Evolutionary conservation across 2,113 vertebrate genomes (phyloP), one percentile per base, ranked within the genome.

Genomic region (Hyaena hyaena): DNA sequence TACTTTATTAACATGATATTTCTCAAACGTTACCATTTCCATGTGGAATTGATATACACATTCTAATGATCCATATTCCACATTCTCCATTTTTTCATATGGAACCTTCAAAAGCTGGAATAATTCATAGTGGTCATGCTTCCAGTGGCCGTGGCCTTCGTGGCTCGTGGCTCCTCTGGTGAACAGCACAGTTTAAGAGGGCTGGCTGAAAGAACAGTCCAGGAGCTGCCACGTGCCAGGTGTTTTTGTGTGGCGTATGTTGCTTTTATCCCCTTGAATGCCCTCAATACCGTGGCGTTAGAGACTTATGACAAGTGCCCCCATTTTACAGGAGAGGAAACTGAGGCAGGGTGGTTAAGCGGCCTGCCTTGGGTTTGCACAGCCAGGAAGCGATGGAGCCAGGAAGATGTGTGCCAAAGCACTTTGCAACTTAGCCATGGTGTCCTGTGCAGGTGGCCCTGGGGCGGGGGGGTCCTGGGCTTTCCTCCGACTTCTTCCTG

Each of bases 101-200:
- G 26, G 48, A 68, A n/a, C 61, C 58, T 77, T 80, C 48, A 16
- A 74, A 85, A 21, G 39, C 24, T 4, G 2, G 11, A 9, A 10
- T 68, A 6, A 65, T 26, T 43, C 7, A 2, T 43, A 74, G 53
- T 14, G 14, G 58, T 53, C 73, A 9, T 19, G 10, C 33, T 53
- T 71, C 73, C 16, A 0, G 39, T 1, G 88, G 26, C 21, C 0
- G 1, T 55, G 74, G 45, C 76, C 4, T 0, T 0, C 15, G 71
- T 12, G n/a, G 16, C 61, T 31, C 2, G 0, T 28, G 21, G 50
- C 71, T 6, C 31, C 73, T 1, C 0, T 10, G 35, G 8, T n/a
- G 14, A 31, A 26, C 3, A 7, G n/a, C 26, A 33, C 33, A 33
- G 73, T 26, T 26, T 9, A 12, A 55, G 35, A 35, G n/a, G 9